Evolutionary conservation across 2,113 vertebrate species (phyloP), one percentile per base, ranked within the genome.

Genomic region (Urocolius indicus): DNA sequence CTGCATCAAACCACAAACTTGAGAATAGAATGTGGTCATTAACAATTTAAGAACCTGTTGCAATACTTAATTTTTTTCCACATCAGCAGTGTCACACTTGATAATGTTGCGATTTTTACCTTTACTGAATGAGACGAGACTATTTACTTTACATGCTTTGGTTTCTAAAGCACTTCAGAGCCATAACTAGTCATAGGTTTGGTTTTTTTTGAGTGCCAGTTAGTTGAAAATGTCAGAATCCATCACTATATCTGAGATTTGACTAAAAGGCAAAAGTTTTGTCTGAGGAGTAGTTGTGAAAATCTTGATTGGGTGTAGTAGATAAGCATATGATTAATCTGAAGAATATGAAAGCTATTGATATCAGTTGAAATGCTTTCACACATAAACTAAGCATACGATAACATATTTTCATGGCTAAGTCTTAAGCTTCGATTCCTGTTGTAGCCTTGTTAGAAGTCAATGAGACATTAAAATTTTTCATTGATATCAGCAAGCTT

Each of bases 31-130:
- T 75, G 36, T 73, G 80, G 67, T 87, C 83, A 95, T 97, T 97
- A 97, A 96, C 93, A 93, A 92, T 97, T 95, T 97, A 97, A 97
- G 97, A 96, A 95, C 89, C 85, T 96, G 74, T 96, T 96, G 93
- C 93, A 6, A 76, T 95, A 41, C 52, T 90, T 93, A 57, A 5
- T 95, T 94, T 94, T 96, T 94, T 95, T 90, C 76, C 77, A 85
- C 76, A 81, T 95, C 90, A 88, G 48, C 57, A 71, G 26, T 91
- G 95, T 95, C 93, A 96, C 22, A 23, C 62, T 95, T 87, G 73
- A 96, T 92, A 93, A 94, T 8, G 32, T 36, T 55, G 58, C 61
- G n/a, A 72, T 84, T 92, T 96, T 93, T 92, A 93, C 87, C 76
- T 96, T 95, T 84, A 62, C 73, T 84, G 85, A 93, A 89, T 59